phyloP scores from a whole-genome alignment of 2,888 invertebrate species.

The Saturnia pavonia region DNA sequence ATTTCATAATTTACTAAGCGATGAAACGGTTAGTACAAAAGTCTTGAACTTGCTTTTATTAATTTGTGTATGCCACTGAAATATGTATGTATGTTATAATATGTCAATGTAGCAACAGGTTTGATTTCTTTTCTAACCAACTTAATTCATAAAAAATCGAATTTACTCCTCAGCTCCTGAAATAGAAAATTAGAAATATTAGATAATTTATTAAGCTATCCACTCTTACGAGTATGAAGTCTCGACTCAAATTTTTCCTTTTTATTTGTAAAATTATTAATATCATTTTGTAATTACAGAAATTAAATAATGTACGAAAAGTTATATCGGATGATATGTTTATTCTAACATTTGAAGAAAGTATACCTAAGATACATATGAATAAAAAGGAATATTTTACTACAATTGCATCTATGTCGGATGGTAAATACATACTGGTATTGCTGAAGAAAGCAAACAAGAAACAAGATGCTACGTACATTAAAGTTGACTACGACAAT shows the following conservation, averaged over 20 bases:
- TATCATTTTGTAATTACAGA: constrained; percentile 39
- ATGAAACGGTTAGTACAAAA: constrained; percentile 43
- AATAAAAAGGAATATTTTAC: constrained; percentile 41
- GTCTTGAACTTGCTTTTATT: background rate
- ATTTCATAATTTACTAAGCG: constrained; percentile 41
- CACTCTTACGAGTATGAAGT: too few species aligned
- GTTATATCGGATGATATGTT: constrained; percentile 42
- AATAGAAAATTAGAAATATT: too few species aligned
- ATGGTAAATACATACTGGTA: constrained; percentile 44
- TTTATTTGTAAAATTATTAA: background rate
- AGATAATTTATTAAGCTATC: too few species aligned
- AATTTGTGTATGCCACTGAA: background rate
- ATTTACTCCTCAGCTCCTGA: too few species aligned
- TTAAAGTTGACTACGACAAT: constrained; percentile 45
- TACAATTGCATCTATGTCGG: constrained; percentile 46
- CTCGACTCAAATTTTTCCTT: background rate
- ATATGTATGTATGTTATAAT: background rate
- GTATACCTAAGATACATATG: constrained; percentile 36
- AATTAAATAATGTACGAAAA: constrained; percentile 40
- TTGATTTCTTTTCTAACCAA: background rate
- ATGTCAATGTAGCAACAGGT: background rate
- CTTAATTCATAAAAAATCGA: too few species aligned
- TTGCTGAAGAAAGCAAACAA: constrained; percentile 47
- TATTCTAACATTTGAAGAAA: constrained; percentile 46
- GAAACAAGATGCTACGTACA: constrained; percentile 38